phyloP scores from a whole-genome alignment of 2,888 invertebrate species.

The Acronicta aceris region DNA sequence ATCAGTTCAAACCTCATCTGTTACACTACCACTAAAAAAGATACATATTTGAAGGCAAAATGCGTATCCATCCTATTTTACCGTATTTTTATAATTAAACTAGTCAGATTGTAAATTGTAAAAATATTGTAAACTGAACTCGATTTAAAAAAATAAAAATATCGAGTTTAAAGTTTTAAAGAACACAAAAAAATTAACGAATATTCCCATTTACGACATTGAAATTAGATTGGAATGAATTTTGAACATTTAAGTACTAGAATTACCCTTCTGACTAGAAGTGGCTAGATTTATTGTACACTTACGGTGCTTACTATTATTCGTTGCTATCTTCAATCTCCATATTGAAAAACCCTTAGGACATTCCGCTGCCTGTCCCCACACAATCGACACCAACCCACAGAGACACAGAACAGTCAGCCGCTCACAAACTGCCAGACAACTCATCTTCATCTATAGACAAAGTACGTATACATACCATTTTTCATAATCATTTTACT shows the following conservation, averaged over 20 bases:
- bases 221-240: too few relatives aligned
- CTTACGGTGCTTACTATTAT: too few relatives aligned
- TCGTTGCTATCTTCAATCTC: not conserved
- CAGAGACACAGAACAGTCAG: slow-evolving; percentile 22
- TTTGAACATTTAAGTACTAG: too few relatives aligned
- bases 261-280: not conserved
- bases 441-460: slow-evolving; percentile 16
- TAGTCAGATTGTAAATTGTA: not conserved
- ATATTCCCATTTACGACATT: too few relatives aligned
- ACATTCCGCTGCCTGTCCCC: slow-evolving; percentile 33
- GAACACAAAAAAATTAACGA: too few relatives aligned
- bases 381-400: slow-evolving; percentile 12
- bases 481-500: not conserved
- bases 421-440: slow-evolving; percentile 21
- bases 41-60: not conserved
- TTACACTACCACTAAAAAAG: too few relatives aligned
- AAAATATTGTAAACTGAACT: not conserved
- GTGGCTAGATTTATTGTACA: not conserved
- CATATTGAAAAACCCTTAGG: slow-evolving; percentile 21
- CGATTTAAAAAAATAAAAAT: too few relatives aligned
- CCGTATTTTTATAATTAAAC: not conserved
- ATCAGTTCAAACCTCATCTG: too few relatives aligned
- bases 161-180: too few relatives aligned
- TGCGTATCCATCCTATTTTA: not conserved
- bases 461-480: slow-evolving; percentile 27